Evolutionary conservation across 1,140 invertebrate genomes (phyloP), one percentile per base, ranked within the genome.

Genomic region (Cephus cinctus): DNA sequence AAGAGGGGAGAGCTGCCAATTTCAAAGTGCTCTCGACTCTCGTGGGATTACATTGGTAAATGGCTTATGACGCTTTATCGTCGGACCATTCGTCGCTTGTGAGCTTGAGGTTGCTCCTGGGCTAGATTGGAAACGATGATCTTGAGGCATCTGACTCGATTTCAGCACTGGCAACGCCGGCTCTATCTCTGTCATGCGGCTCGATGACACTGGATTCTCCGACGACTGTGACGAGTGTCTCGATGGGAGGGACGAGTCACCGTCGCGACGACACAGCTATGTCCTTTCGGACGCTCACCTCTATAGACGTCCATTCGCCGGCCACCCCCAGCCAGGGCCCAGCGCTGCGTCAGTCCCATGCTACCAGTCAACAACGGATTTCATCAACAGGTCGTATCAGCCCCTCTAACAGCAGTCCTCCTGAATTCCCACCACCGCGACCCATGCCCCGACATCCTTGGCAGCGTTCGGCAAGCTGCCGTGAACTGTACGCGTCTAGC

Each of bases 401-500:
- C 72, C 75, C 73, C 74, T 75, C 75, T 74, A 77, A 78, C 74
- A 74, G 73, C 70, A 77, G 67, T 69, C 67, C 73, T 57, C 67
- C 69, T 56, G 71, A 74, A 69, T 73, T 73, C 46, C 72, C 67
- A 38, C 67, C 66, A 47, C 70, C 70, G 43, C 59, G 72, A 66
- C 76, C 75, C 53, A 15, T 73, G 43, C 73, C 79, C 39, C 71
- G 78, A 42, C 78, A 81, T 59, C 73, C 83, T 20, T 86, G 84
- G 85, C 82, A 87, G 43, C 86, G 88, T 59, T 89, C 87, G 65
- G 85, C 86, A 54, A 88, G 86, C 59, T 90, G 88, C 74, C 82
- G 85, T 64, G 87, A 89, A 57, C 77, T 89, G 16, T 86, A 87
- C 64, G 85, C 85, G 65, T 85, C 81, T 63, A 85, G 81, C 64